Conservation (phyloP, 2,113 vertebrate species). For the Sturnira hondurensis region DNA sequence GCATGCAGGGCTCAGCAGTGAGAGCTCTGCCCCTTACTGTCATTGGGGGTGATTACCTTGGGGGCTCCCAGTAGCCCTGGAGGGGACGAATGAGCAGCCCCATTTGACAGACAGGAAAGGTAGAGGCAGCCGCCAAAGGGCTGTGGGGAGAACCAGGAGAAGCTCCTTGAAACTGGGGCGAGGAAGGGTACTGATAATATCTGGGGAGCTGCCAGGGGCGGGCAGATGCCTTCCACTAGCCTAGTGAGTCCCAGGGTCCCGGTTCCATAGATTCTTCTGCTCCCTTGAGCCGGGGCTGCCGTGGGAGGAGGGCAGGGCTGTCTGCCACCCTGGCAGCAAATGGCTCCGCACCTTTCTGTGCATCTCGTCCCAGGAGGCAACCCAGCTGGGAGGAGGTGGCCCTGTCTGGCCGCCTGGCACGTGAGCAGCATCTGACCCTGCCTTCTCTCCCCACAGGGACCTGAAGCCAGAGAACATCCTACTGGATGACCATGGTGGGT, state of each 20-base stretch:
- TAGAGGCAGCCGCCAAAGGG: not conserved
- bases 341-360: not conserved
- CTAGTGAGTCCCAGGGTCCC: not conserved
- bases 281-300: not conserved
- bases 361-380: not conserved
- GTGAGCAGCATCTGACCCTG: not conserved
- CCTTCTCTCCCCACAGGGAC: constrained; percentile 82
- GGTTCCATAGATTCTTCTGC: not conserved
- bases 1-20: not conserved
- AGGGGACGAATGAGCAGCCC: not conserved
- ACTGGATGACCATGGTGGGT: constrained; percentile 95
- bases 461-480: constrained; percentile 97
- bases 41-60: not conserved
- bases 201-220: not conserved
- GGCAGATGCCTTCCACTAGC: not conserved
- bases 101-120: not conserved
- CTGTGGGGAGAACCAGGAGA: no score
- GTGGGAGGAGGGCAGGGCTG: not conserved
- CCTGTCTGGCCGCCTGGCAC: not conserved
- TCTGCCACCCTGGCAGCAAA: not conserved
- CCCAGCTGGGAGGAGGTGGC: not conserved
- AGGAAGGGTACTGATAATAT: not conserved
- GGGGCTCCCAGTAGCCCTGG: not conserved
- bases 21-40: not conserved
- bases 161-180: not conserved